Percentiles rank a stretch among this genome's conserved stretches.
phyloP scores from a whole-genome alignment of 2,888 invertebrate genomes.

The Platypus cylindrus region DNA sequence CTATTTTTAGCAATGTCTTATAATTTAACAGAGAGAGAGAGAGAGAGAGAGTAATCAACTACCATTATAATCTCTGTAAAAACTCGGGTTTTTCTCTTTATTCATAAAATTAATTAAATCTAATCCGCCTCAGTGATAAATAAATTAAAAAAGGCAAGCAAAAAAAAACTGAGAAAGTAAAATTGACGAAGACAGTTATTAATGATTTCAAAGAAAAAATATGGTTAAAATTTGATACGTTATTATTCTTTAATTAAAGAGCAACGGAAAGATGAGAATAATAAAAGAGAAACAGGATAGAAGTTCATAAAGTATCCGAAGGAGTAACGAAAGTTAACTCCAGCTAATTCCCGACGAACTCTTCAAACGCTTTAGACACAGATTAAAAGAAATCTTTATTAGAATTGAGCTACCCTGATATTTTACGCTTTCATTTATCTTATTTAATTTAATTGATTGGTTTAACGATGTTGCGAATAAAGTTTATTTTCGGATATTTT shows the following conservation, averaged over 20 bases:
- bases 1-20: no score
- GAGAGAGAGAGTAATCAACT: no score
- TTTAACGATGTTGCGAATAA: no score
- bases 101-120: no score
- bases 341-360: constrained; percentile 11
- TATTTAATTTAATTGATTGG: constrained; percentile 9
- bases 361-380: constrained; percentile 12
- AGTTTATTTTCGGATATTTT: no score
- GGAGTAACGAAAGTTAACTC: constrained; percentile 12
- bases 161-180: background rate
- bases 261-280: constrained; percentile 3
- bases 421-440: constrained; percentile 11
- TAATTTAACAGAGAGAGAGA: no score
- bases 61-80: no score
- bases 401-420: constrained; percentile 8
- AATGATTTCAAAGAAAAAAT: constrained; percentile 1
- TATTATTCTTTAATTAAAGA: constrained; percentile 11
- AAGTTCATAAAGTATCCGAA: constrained; percentile 12
- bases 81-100: no score
- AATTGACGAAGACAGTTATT: constrained; percentile 2
- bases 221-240: constrained; percentile 7
- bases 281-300: constrained; percentile 6
- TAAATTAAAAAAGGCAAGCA: no score
- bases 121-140: no score
- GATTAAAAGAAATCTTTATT: constrained; percentile 14